Conservation (phyloP, 2,113 vertebrate genomes). For the Saccopteryx leptura region DNA sequence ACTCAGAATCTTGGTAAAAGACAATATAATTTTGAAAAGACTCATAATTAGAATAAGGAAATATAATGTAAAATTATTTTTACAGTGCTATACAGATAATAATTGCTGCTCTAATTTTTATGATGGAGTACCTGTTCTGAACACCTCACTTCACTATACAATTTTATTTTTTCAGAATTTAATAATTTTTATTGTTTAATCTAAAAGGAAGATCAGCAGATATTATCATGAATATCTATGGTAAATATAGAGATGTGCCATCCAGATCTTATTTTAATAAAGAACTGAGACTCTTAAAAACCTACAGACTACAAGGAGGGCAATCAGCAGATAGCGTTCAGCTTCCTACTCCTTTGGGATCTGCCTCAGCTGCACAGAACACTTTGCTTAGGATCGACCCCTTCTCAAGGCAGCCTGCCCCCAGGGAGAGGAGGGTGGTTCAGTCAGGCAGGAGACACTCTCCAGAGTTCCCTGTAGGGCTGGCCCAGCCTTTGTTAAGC, state of each 20-base stretch:
- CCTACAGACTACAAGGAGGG: neutral
- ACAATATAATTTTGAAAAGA: neutral
- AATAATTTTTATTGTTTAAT: conserved; percentile 19
- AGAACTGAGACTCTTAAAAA: neutral
- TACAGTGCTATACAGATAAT: neutral
- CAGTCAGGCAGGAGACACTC: neutral
- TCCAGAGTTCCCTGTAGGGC: neutral
- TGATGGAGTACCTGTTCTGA: neutral
- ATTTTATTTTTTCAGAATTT: conserved; percentile 9
- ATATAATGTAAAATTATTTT: neutral
- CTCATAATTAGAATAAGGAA: neutral
- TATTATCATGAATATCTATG: neutral
- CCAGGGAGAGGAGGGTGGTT: neutral
- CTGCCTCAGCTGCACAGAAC: neutral
- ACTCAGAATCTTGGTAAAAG: neutral
- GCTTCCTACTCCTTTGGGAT: neutral
- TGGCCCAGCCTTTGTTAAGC: neutral
- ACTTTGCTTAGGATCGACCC: neutral
- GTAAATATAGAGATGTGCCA: neutral
- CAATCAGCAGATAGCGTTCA: neutral
- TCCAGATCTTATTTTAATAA: neutral
- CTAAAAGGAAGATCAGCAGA: neutral
- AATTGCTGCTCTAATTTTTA: conserved; percentile 25
- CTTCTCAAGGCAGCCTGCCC: neutral
- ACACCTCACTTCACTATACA: neutral